A percentile compares a stretch with the other conserved stretches of the same genome.
These are phyloP conservation scores for Octodon degus DNA, from an alignment of 2,113 vertebrate genomes.

Conservation along the genomic window DNA sequence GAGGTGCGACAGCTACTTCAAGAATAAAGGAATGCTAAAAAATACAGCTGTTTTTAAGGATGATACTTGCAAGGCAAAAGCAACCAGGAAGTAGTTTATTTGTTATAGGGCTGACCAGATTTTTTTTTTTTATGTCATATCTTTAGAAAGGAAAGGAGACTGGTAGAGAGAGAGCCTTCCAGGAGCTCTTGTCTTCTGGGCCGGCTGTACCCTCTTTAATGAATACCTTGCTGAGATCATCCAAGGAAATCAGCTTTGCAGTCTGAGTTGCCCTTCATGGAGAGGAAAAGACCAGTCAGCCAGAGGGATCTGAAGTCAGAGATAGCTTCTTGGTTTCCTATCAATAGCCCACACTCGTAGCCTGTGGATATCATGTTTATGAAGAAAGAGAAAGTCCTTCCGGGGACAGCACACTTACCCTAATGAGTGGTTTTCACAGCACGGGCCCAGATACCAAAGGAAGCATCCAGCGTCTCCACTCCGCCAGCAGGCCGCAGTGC, in stretches of 20 bases:
- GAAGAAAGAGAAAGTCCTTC: constrained; percentile 17
- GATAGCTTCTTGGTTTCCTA: neutral
- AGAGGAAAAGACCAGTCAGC: neutral
- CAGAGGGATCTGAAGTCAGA: neutral
- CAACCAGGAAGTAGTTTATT: constrained; percentile 53
- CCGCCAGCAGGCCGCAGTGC: neutral
- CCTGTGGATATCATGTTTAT: neutral
- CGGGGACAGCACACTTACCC: neutral
- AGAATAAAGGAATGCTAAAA: constrained; percentile 36
- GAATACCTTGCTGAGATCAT: neutral
- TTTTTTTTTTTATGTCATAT: neutral
- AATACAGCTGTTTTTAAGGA: constrained; percentile 17
- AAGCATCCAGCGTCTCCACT: neutral
- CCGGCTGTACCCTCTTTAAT: neutral
- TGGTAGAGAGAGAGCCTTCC: neutral
- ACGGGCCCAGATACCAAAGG: neutral
- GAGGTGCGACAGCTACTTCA: constrained; percentile 65
- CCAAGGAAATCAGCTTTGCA: neutral
- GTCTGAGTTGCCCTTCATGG: neutral
- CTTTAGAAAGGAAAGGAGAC: neutral
- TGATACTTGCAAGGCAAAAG: constrained; percentile 45
- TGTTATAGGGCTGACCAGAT: constrained; percentile 2
- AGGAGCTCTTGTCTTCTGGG: neutral
- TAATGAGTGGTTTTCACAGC: neutral
- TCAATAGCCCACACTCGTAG: neutral